These are phyloP conservation scores for Lonchura striata DNA, from an alignment of 2,113 vertebrate species.

Conservation along the genomic window DNA sequence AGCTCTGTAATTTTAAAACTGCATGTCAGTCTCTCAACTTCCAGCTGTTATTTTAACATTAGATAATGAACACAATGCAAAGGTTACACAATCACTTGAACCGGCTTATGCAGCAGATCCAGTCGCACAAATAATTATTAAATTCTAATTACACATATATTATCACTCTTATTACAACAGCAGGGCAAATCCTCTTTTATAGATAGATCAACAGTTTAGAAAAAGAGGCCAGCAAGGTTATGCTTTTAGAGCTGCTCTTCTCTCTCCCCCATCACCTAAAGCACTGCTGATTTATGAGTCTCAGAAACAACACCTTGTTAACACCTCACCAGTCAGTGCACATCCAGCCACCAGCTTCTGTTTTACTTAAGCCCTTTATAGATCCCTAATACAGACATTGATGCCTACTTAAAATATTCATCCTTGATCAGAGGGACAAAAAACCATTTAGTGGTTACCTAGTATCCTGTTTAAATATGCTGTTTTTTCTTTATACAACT, in stretches of 20 bases:
- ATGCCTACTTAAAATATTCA: constrained; percentile 6
- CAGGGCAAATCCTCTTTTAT: constrained; percentile 32
- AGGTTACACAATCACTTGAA: constrained; percentile 57
- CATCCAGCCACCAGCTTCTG: background rate
- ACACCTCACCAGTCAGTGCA: background rate
- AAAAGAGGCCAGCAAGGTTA: constrained; percentile 4
- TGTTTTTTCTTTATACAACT: background rate
- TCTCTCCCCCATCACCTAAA: background rate
- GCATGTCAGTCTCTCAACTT: constrained; percentile 40
- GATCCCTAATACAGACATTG: background rate
- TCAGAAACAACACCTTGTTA: constrained; percentile 32
- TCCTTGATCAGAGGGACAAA: background rate
- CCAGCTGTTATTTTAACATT: constrained; percentile 59
- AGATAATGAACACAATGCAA: constrained; percentile 61
- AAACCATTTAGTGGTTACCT: background rate
- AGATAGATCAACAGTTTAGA: constrained; percentile 19
- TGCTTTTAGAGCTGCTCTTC: background rate
- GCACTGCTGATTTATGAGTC: background rate
- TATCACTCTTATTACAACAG: constrained; percentile 50
- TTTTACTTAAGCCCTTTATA: background rate
- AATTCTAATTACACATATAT: constrained; percentile 61
- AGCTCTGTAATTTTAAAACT: constrained; percentile 51
- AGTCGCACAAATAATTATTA: constrained; percentile 45
- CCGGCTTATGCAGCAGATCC: constrained; percentile 25
- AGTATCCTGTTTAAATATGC: background rate